Evolutionary conservation across 2,113 vertebrate genomes (phyloP), one percentile per base, ranked within the genome.

Genomic region (Cynocephalus volans): DNA sequence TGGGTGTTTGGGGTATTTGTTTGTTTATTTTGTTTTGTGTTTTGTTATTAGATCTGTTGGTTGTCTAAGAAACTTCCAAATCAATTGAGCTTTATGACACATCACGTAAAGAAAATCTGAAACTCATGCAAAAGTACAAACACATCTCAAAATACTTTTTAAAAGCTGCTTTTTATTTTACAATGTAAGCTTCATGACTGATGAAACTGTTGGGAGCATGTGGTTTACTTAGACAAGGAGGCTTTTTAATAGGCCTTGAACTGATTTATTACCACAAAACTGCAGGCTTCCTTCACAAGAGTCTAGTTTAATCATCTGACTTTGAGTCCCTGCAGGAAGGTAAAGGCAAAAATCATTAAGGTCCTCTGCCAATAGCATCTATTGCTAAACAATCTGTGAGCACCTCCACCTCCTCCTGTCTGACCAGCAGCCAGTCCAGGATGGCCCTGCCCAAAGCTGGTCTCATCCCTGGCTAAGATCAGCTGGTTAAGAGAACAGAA

Each of bases 111-210:
- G 76, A 93, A 93, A 96, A 76, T 48, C 33, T 36, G 48, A 81
- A 96, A 80, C 92, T 60, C 26, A 21, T 36, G 36, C 28, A 3
- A 92, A 91, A 91, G n/a, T 84, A 24, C 67, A 93, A 77, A 75
- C 52, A 92, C 80, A 77, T 93, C 94, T 94, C 90, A 91, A 93
- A 95, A 96, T 76, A 81, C 65, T 96, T 83, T 65, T 64, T 24
- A 67, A 86, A 95, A 76, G 15, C 45, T 87, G 80, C 6, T 87
- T 92, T 95, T 82, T 89, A 41, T 64, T 73, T 94, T 85, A 45
- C 33, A 72, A 88, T n/a, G n/a, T n/a, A 3, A 26, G 28, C 4
- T 77, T 90, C 65, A 36, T 36, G 52, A 50, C 31, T 33, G 28
- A 70, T 64, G 88, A 73, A 72, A 76, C 45, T 36, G 8, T 56